Evolutionary conservation across 2,888 invertebrate genomes (phyloP), one percentile per base, ranked within the genome.

Genomic region (Metalampra italica): DNA sequence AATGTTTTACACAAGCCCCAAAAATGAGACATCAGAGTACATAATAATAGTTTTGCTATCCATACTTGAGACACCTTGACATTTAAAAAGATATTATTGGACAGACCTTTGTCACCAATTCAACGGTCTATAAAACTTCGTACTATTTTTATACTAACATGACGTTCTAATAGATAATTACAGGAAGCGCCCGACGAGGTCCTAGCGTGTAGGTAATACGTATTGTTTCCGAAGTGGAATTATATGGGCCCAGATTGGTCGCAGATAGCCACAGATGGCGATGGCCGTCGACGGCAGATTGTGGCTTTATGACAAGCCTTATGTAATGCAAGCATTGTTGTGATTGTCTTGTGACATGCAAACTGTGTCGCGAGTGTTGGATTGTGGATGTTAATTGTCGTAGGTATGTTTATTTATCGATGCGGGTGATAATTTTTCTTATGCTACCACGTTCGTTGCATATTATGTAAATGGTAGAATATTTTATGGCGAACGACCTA

Each of bases 131-230:
- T 22, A 22, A 2, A 22, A 22, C 22, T 22, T 22, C 22, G 22
- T 3, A 2, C 22, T 22, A 22, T 22, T 22, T 22, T 22, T 22
- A 39, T 39, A 14, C 39, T 5, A 13, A 39, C 15, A 39, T 39
- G 4, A n/a, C 14, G 13, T 3, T 52, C 46, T 46, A 43, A 45
- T 43, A 13, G 49, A 47, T 54, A 56, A 56, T 58, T 54, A 50
- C 54, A 51, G 48, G 53, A 47, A 45, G 47, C 15, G 43, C 47
- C 47, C 55, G 54, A 56, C 53, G 55, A 54, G 47, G 52, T 37
- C 53, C 48, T 60, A 46, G 60, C 60, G 57, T 62, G 62, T 38
- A 46, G 48, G 46, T 30, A n/a, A n/a, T n/a, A n/a, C n/a, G n/a
- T n/a, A 37, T 45, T 51, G 50, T 48, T 51, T 40, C 12, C 36